Evolutionary conservation across 2,888 invertebrate species (phyloP), one percentile per base, ranked within the genome.

Genomic region (Caenorhabditis imperialis): DNA sequence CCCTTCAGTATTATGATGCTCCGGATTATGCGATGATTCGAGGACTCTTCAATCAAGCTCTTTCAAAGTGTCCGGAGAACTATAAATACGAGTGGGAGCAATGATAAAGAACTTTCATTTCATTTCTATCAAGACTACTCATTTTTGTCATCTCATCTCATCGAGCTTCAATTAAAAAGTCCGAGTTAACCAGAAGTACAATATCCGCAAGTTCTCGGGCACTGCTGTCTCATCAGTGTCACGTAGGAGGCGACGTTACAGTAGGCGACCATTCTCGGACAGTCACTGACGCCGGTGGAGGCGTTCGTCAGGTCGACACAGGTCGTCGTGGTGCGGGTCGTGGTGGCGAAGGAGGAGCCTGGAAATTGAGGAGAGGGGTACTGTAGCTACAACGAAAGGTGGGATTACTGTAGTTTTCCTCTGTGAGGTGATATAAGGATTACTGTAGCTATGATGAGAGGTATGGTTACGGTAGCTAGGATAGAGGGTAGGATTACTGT

Each of bases 1-100:
- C 23, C 37, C 65, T 75, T 14, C 37, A 65, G n/a, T 85, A 72
- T 63, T 85, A 84, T 63, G 83, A 82, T 37, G 57, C 69, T 12
- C 82, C 83, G 18, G 78, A 84, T 44, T 85, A 85, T 63, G 57
- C 74, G 3, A 53, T 77, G 8, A 61, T 83, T 53, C 71, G 77
- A 16, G 62, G 74, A 8, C 53, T 78, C 20, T 55, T 54, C 54
- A 63, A 50, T 35, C 14, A 4, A 42, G 67, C 57, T 6, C 44
- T 67, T 8, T 51, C 57, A 6, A 50, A 44, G 6, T 35, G 27
- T 27, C 48, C 47, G 16, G n/a, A 35, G 0, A 48, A 58, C 2
- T 16, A 40, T 6, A 14, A 35, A 23, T 67, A 35, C 37, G 67
- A 67, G 42, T 67, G 67, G 67, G 67, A 67, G 37, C 51, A 50